Conservation (phyloP, 2,888 invertebrate genomes). For the Drosophila peninsularis region DNA sequence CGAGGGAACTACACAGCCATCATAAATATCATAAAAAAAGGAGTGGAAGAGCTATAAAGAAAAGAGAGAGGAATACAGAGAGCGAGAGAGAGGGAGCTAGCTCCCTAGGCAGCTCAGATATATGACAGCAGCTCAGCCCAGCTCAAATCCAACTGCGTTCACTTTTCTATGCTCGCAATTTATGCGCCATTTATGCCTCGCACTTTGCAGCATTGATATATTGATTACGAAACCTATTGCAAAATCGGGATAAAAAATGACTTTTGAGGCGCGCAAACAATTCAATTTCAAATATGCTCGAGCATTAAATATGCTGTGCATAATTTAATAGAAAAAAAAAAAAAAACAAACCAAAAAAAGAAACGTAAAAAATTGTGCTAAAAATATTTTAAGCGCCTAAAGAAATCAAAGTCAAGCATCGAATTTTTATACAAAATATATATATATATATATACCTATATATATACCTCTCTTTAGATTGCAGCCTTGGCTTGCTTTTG, state of each 20-base stretch:
- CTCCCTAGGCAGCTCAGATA: constrained; percentile 8
- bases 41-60: constrained; percentile 20
- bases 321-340: constrained; percentile 12
- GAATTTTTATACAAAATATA: not conserved
- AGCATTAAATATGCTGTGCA: constrained; percentile 52
- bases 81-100: not conserved
- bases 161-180: constrained; percentile 55
- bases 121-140: constrained; percentile 14
- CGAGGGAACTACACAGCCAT: constrained; percentile 44
- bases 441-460: not conserved
- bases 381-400: not conserved
- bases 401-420: constrained; percentile 2
- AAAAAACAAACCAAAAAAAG: not conserved
- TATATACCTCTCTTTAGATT: not conserved
- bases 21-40: constrained; percentile 73
- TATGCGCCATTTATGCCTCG: constrained; percentile 76
- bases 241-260: constrained; percentile 70
- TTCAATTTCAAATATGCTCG: constrained; percentile 62
- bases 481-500: not conserved
- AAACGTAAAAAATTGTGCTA: not conserved
- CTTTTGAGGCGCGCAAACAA: constrained; percentile 32
- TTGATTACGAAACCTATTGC: constrained; percentile 60
- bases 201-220: constrained; percentile 72
- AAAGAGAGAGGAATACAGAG: not conserved
- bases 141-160: constrained; percentile 8